A percentile compares a stretch with the other conserved stretches of the same genome.
phyloP scores from a whole-genome alignment of 2,888 invertebrate genomes.

The Eubasilissa splendida region DNA sequence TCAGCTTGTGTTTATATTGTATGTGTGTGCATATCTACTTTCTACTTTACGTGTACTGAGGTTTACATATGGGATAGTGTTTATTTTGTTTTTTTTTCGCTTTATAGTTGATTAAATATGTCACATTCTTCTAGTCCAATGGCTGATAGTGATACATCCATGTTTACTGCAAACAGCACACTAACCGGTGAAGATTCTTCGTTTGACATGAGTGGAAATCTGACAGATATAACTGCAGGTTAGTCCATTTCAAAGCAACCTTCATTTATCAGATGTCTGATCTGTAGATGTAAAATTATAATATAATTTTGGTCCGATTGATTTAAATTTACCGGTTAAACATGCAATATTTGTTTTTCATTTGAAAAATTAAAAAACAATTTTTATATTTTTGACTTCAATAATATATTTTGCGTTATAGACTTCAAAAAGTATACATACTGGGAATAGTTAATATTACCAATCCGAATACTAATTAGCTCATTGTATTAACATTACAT shows the following conservation, averaged over 20 bases:
- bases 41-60: neutral
- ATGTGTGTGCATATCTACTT: neutral
- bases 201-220: conserved; percentile 52
- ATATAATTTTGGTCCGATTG: too few relatives aligned
- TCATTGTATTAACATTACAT: too few relatives aligned
- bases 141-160: conserved; percentile 50
- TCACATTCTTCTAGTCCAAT: conserved; percentile 44
- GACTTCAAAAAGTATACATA: too few relatives aligned
- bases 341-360: too few relatives aligned
- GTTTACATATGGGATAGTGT: conserved; percentile 21
- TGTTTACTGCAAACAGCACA: conserved; percentile 52
- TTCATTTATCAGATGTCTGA: neutral
- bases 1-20: neutral
- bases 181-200: conserved; percentile 47
- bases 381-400: too few relatives aligned
- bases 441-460: too few relatives aligned
- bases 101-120: conserved; percentile 39
- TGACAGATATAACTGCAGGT: conserved; percentile 57
- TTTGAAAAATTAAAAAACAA: too few relatives aligned
- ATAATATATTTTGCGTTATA: too few relatives aligned
- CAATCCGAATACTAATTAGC: too few relatives aligned
- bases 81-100: neutral
- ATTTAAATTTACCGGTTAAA: too few relatives aligned
- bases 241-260: conserved; percentile 16
- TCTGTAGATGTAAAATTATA: too few relatives aligned